Conservation (phyloP, 2,797 vertebrate species). For the Microctenopoma lineatum region DNA sequence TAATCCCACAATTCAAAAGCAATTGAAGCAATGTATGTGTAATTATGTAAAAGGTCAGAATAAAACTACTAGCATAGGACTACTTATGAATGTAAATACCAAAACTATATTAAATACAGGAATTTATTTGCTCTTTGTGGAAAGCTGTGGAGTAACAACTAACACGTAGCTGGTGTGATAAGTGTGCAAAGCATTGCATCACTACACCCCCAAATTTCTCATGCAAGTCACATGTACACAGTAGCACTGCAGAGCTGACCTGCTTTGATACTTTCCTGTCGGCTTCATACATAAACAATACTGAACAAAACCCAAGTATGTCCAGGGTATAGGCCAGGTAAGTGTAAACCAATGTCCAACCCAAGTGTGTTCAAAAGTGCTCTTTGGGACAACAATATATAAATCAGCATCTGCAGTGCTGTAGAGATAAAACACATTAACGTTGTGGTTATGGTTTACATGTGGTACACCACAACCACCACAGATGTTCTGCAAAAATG, state of each 20-base stretch:
- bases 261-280: slow-evolving; percentile 22
- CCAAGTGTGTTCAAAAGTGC: no score
- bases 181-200: slow-evolving; percentile 20
- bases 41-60: neutral
- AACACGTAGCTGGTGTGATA: slow-evolving; percentile 9
- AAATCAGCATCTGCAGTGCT: no score
- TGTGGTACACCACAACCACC: neutral
- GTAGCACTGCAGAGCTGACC: slow-evolving; percentile 24
- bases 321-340: no score
- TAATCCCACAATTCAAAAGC: slow-evolving; percentile 13
- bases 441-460: no score
- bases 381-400: neutral
- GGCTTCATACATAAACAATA: slow-evolving; percentile 50
- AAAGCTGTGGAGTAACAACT: slow-evolving; percentile 9
- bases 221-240: neutral
- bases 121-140: neutral
- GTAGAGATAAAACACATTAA: neutral
- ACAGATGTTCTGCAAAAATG: neutral
- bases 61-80: neutral
- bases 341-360: neutral
- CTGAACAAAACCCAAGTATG: neutral
- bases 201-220: neutral
- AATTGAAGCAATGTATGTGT: neutral
- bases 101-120: neutral
- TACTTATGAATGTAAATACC: neutral